Conservation (phyloP, 2,797 vertebrate genomes). For the Oryzias dopingdopingensis region DNA sequence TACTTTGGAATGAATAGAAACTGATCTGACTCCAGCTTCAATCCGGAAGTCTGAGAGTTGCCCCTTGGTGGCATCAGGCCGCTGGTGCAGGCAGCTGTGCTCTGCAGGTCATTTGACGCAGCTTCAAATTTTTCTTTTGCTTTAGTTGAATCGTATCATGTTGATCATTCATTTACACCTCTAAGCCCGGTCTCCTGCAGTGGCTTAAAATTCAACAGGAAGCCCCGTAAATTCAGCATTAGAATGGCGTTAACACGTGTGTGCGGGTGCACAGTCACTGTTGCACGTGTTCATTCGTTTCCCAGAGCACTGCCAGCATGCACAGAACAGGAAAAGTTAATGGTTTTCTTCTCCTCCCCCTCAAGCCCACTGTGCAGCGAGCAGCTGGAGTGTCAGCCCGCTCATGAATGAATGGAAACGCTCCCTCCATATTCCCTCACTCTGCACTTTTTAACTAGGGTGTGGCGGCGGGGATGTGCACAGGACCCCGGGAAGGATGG, state of each 20-base stretch:
- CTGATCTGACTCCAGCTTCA: too few species aligned
- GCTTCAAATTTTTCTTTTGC: too few species aligned
- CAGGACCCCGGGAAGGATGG: slow-evolving; percentile 63
- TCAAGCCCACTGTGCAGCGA: slow-evolving; percentile 57
- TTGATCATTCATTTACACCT: too few species aligned
- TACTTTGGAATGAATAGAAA: too few species aligned
- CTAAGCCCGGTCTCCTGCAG: too few species aligned
- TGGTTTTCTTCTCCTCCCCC: slow-evolving; percentile 7
- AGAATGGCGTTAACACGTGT: neutral
- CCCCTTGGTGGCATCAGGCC: too few species aligned
- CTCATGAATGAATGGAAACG: slow-evolving; percentile 72
- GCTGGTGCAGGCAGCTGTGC: too few species aligned
- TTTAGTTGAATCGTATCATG: too few species aligned
- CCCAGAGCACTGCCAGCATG: neutral
- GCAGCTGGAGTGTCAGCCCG: slow-evolving; percentile 45
- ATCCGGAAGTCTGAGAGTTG: too few species aligned
- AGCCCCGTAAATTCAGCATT: neutral
- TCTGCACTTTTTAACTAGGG: slow-evolving; percentile 81
- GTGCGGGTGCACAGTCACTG: neutral
- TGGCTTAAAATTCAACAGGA: too few species aligned
- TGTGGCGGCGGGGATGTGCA: slow-evolving; percentile 34
- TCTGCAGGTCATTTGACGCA: too few species aligned
- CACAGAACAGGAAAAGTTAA: slow-evolving; percentile 12
- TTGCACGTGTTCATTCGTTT: neutral
- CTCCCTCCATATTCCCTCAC: slow-evolving; percentile 69